A percentile compares a stretch with the other conserved stretches of the same genome.
phyloP scores from a whole-genome alignment of 2,888 invertebrate genomes.

The Acanthosepion esculentum region DNA sequence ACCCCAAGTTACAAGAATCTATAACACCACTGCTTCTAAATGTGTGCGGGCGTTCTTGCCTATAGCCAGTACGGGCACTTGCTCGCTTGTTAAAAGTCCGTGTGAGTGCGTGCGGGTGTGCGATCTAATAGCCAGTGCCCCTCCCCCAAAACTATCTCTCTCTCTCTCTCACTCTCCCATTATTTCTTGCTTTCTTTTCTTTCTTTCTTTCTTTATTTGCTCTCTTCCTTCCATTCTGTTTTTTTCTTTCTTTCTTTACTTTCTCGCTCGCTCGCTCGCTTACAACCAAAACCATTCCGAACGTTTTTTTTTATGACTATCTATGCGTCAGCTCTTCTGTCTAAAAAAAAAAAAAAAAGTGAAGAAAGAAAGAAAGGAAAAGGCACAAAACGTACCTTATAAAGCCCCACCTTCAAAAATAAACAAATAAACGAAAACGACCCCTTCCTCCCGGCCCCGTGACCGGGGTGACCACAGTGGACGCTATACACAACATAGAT shows the following conservation, averaged over 20 bases:
- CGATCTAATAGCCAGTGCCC: not conserved
- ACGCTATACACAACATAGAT: not conserved
- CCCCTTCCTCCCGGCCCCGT: not conserved
- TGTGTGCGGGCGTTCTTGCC: conserved; percentile 15
- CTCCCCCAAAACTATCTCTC: not conserved
- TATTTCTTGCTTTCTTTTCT: not conserved
- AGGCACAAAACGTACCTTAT: too few species aligned
- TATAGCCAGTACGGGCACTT: conserved; percentile 33
- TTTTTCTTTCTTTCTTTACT: not conserved
- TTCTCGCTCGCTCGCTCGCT: not conserved
- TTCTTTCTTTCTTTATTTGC: not conserved
- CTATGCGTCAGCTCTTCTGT: not conserved
- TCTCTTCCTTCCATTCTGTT: not conserved
- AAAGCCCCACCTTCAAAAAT: too few species aligned
- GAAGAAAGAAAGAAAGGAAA: not conserved
- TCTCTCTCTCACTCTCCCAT: not conserved
- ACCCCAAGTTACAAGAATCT: not conserved
- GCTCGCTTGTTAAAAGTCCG: not conserved
- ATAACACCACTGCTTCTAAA: not conserved
- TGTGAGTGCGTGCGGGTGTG: conserved; percentile 33
- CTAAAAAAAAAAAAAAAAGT: not conserved
- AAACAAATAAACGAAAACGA: not conserved
- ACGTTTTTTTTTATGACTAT: not conserved
- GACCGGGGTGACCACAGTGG: not conserved
- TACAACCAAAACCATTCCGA: too few species aligned